These are phyloP conservation scores for Ditula angustiorana DNA, from an alignment of 2,888 invertebrate species.

Conservation along the genomic window DNA sequence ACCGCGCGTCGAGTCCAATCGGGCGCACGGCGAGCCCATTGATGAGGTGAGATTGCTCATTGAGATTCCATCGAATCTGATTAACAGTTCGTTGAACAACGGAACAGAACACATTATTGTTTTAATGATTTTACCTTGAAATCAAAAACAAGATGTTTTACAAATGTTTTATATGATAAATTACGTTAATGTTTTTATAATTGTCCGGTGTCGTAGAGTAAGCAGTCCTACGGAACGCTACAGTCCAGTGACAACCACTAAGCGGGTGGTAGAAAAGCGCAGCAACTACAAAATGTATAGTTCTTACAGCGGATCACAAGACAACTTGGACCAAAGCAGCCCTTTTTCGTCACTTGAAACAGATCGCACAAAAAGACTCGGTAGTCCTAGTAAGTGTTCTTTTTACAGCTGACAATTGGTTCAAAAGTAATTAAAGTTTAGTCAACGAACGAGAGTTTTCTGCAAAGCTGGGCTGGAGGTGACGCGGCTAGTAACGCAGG, in stretches of 20 bases:
- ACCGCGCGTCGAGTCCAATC: constrained; percentile 75
- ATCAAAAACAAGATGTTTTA: not conserved
- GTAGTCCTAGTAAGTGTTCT: constrained; percentile 70
- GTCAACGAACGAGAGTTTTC: not conserved
- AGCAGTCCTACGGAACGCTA: constrained; percentile 76
- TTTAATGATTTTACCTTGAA: not conserved
- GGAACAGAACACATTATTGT: not conserved
- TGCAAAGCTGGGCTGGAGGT: not conserved
- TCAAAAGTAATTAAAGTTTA: not conserved
- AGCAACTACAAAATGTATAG: constrained; percentile 81
- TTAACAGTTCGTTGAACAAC: constrained; percentile 60
- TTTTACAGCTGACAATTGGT: not conserved
- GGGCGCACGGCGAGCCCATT: constrained; percentile 84
- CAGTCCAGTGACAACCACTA: constrained; percentile 77
- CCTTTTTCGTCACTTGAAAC: constrained; percentile 75
- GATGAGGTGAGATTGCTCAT: constrained; percentile 65
- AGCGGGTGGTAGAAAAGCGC: constrained; percentile 75
- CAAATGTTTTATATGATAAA: not conserved
- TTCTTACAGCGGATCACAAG: constrained; percentile 76
- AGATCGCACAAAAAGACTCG: constrained; percentile 70
- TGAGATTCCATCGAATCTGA: constrained; percentile 83
- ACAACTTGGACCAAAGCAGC: constrained; percentile 74
- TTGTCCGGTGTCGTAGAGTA: constrained; percentile 56
- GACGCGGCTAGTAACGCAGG: not conserved
- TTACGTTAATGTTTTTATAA: not conserved